These are phyloP conservation scores for Dorcus parallelipipedus DNA, from an alignment of 2,888 invertebrate species.

Conservation along the genomic window DNA sequence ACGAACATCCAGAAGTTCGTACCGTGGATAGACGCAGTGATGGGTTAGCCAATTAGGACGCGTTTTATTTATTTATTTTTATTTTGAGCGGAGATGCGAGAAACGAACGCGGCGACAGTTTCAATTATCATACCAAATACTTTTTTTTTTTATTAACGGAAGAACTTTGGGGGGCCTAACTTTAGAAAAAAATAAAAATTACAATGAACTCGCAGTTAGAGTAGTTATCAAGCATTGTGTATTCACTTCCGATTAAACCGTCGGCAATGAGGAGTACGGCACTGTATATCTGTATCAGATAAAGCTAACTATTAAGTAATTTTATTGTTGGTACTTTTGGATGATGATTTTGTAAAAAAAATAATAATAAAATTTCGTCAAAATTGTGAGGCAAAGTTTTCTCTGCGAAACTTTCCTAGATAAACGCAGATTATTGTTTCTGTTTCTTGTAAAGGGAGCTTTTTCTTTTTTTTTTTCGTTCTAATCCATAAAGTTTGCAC, in stretches of 20 bases:
- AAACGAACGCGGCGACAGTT: neutral
- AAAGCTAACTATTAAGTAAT: slow-evolving; percentile 2
- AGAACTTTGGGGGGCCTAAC: too few relatives aligned
- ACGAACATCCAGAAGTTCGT: slow-evolving; percentile 91
- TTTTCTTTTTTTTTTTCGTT: too few relatives aligned
- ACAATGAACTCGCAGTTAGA: too few relatives aligned
- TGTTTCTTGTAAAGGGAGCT: too few relatives aligned
- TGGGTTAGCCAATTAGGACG: slow-evolving; percentile 50
- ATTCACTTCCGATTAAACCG: neutral
- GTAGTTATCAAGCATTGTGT: too few relatives aligned
- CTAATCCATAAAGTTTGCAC: too few relatives aligned
- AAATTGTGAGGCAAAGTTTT: too few relatives aligned
- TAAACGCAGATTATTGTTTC: too few relatives aligned
- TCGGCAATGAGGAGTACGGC: slow-evolving; percentile 3
- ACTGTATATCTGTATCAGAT: slow-evolving; percentile 20
- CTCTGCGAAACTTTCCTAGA: too few relatives aligned
- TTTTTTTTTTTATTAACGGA: too few relatives aligned
- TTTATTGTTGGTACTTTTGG: slow-evolving; percentile 10
- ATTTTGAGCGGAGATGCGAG: neutral
- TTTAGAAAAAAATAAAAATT: too few relatives aligned
- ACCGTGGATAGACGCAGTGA: slow-evolving; percentile 85
- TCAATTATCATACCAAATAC: neutral
- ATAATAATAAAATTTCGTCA: slow-evolving; percentile 7
- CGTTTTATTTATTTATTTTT: neutral
- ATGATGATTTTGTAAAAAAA: slow-evolving; percentile 2